Conservation (phyloP, 2,888 invertebrate species). For the Drosophila mettleri region DNA sequence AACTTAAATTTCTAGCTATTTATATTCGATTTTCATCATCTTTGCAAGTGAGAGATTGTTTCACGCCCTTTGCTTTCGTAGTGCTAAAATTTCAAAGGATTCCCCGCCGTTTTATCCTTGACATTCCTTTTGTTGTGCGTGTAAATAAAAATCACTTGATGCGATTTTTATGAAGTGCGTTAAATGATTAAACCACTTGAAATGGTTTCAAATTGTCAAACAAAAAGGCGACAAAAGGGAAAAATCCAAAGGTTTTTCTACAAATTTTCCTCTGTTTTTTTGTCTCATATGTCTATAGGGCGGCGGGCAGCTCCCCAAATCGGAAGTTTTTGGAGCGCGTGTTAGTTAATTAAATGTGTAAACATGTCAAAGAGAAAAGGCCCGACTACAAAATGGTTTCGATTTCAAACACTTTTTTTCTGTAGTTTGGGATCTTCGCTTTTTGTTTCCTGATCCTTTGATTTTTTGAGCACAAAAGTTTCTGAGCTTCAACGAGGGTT, state of each 20-base stretch:
- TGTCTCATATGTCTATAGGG: constrained; percentile 24
- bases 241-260: constrained; percentile 14
- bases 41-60: constrained; percentile 13
- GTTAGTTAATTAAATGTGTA: constrained; percentile 82
- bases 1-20: background rate
- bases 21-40: constrained; percentile 19
- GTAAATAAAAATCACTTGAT: constrained; percentile 79
- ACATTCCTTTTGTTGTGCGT: constrained; percentile 57
- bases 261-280: constrained; percentile 27
- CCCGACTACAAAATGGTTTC: constrained; percentile 61
- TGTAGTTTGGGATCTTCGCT: constrained; percentile 7
- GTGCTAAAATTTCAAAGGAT: constrained; percentile 65
- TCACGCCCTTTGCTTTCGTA: constrained; percentile 5
- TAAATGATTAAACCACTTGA: constrained; percentile 83
- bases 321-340: constrained; percentile 72
- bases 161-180: constrained; percentile 81
- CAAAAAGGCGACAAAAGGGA: constrained; percentile 23
- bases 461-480: constrained; percentile 51
- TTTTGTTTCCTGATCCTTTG: constrained; percentile 50
- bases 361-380: constrained; percentile 67
- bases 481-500: constrained; percentile 14
- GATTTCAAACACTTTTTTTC: constrained; percentile 26
- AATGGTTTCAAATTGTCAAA: constrained; percentile 77
- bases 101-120: constrained; percentile 16
- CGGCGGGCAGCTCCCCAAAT: constrained; percentile 1